A percentile compares a stretch with the other conserved stretches of the same genome.
These are phyloP conservation scores for Martes martes DNA, from an alignment of 2,113 vertebrate genomes.

Conservation along the genomic window DNA sequence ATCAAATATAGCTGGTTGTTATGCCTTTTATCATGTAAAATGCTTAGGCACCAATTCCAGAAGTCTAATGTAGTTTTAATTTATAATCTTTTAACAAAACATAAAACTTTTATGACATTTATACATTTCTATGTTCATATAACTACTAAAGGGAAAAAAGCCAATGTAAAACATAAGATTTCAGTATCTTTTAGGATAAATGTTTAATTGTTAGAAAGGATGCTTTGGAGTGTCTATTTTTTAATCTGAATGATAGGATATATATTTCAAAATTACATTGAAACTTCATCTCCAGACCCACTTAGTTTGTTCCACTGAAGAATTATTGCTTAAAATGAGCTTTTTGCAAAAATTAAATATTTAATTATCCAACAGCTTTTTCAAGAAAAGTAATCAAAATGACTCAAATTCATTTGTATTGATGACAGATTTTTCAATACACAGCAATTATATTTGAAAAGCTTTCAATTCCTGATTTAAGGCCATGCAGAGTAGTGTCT, in stretches of 20 bases:
- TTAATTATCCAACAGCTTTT: background rate
- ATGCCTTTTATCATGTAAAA: background rate
- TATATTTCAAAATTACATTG: background rate
- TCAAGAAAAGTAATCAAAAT: constrained; percentile 47
- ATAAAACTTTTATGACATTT: background rate
- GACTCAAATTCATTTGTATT: constrained; percentile 13
- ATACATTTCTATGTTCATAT: background rate
- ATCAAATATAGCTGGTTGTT: background rate
- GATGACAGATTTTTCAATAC: background rate
- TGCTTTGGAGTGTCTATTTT: background rate
- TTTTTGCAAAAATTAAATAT: background rate
- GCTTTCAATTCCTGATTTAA: constrained; percentile 13
- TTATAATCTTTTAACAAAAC: background rate
- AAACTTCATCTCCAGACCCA: background rate
- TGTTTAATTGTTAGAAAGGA: background rate
- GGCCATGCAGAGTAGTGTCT: background rate
- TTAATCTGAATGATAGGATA: background rate
- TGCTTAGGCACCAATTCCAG: constrained; percentile 1
- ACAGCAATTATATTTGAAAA: background rate
- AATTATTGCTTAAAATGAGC: background rate
- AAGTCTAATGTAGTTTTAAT: background rate
- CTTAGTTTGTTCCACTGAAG: background rate
- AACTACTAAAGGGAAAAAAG: background rate
- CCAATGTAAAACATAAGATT: background rate
- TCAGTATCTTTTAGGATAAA: background rate